Percentiles rank a stretch among this genome's conserved stretches.
Evolutionary conservation across 1,140 invertebrate genomes (phyloP).

Genomic region (Hylaeus volcanicus): DNA sequence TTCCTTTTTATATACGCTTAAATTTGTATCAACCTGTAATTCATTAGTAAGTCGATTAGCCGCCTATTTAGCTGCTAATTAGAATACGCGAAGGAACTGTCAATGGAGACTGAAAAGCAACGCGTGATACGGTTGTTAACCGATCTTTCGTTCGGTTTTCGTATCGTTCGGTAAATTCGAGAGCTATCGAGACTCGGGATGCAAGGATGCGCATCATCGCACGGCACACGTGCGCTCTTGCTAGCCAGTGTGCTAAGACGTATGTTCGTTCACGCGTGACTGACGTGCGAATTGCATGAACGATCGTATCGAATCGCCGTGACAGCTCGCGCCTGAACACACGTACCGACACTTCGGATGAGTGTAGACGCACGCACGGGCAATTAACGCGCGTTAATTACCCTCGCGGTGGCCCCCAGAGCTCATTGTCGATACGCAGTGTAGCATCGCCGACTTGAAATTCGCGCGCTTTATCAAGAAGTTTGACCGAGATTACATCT

Average conservation of each 20-base stretch:
- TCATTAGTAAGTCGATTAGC: no score
- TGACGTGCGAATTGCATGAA: conserved; percentile 74
- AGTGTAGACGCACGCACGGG: conserved; percentile 57
- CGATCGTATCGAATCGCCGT: conserved; percentile 71
- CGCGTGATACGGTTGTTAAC: not conserved
- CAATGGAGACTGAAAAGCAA: not conserved
- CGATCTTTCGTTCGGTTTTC: conserved; percentile 6
- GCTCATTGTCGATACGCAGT: conserved; percentile 40
- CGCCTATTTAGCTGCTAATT: not conserved
- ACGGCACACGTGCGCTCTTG: conserved; percentile 17
- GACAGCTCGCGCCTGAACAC: conserved; percentile 65
- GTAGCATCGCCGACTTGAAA: not conserved
- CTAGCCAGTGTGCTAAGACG: conserved; percentile 17
- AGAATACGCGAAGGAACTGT: not conserved
- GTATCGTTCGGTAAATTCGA: not conserved
- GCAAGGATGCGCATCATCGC: conserved; percentile 33
- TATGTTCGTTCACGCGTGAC: conserved; percentile 71
- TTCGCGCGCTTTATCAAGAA: not conserved
- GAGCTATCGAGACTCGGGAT: not conserved
- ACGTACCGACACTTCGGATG: conserved; percentile 40
- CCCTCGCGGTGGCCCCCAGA: conserved; percentile 53
- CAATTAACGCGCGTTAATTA: conserved; percentile 75
- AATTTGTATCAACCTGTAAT: no score
- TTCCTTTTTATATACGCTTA: no score
- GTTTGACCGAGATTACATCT: no score